phyloP scores from a whole-genome alignment of 2,888 invertebrate species.

The Scaptomyza parva region DNA sequence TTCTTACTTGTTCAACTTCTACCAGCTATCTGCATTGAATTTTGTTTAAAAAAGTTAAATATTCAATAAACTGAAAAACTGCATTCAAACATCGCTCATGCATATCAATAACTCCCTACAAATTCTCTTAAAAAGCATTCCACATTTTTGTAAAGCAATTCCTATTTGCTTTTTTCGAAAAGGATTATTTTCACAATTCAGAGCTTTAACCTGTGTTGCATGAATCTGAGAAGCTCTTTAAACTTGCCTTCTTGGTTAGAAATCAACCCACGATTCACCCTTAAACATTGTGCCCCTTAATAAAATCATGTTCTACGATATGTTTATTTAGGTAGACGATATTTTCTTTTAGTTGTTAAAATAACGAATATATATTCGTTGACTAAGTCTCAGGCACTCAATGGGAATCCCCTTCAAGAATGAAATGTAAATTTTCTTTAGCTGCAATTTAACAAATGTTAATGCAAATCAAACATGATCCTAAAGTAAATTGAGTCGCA shows the following conservation, averaged over 20 bases:
- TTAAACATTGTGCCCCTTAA: conserved; percentile 32
- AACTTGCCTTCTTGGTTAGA: not conserved
- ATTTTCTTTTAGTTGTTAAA: conserved; percentile 16
- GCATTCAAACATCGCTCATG: not conserved
- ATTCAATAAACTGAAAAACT: not conserved
- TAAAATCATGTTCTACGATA: conserved; percentile 30
- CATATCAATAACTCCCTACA: not conserved
- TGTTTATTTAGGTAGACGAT: conserved; percentile 46
- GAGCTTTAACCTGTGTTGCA: no score
- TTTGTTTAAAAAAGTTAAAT: not conserved
- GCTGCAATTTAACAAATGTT: conserved; percentile 40
- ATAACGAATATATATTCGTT: conserved; percentile 32
- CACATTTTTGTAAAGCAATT: not conserved
- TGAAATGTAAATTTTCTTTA: conserved; percentile 62
- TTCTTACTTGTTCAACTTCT: no score
- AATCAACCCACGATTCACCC: not conserved
- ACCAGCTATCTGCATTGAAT: no score
- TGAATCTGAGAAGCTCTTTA: not conserved
- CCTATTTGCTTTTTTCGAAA: not conserved
- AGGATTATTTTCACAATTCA: not conserved
- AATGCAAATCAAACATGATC: conserved; percentile 35
- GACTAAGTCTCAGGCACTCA: conserved; percentile 16
- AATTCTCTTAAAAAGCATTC: not conserved
- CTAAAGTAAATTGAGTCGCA: not conserved
- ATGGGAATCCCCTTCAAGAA: conserved; percentile 19